Evolutionary conservation across 2,113 vertebrate genomes (phyloP).

Genomic region (Chunga burmeisteri): DNA sequence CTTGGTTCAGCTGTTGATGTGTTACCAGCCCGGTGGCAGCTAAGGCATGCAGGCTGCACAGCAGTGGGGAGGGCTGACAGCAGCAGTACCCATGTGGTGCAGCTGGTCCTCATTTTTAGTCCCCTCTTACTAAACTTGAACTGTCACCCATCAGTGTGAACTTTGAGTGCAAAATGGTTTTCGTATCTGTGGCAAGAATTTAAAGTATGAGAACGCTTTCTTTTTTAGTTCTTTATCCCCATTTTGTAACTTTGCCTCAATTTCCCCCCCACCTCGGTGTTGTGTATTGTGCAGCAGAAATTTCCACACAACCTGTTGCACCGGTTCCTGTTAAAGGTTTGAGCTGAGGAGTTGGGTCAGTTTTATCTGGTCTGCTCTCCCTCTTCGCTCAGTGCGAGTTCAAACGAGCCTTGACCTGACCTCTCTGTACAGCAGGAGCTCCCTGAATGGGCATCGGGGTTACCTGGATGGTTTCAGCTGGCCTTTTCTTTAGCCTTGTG

Average conservation of each 20-base stretch:
- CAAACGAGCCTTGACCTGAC: not conserved
- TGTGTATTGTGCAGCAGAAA: not conserved
- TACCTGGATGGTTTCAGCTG: not conserved
- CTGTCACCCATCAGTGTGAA: not conserved
- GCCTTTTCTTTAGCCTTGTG: not conserved
- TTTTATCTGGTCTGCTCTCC: constrained; percentile 43
- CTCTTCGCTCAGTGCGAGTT: not conserved
- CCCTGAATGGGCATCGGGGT: not conserved
- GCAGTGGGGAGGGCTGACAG: not conserved
- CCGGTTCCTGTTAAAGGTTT: constrained; percentile 22
- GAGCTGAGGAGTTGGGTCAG: constrained; percentile 33
- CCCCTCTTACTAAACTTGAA: not conserved
- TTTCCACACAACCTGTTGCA: constrained; percentile 61
- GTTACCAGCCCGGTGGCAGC: not conserved
- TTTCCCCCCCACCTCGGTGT: not conserved
- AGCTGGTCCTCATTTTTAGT: not conserved
- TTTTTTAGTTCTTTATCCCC: not conserved
- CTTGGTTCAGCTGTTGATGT: not conserved
- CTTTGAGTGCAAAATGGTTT: not conserved
- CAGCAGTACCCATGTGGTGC: not conserved
- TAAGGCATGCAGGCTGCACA: not conserved
- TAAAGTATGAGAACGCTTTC: not conserved
- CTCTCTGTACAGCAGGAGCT: not conserved
- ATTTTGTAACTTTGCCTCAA: not conserved
- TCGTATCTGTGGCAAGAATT: constrained; percentile 10